Conservation (phyloP, 2,888 invertebrate species). For the Melanophora roralis region DNA sequence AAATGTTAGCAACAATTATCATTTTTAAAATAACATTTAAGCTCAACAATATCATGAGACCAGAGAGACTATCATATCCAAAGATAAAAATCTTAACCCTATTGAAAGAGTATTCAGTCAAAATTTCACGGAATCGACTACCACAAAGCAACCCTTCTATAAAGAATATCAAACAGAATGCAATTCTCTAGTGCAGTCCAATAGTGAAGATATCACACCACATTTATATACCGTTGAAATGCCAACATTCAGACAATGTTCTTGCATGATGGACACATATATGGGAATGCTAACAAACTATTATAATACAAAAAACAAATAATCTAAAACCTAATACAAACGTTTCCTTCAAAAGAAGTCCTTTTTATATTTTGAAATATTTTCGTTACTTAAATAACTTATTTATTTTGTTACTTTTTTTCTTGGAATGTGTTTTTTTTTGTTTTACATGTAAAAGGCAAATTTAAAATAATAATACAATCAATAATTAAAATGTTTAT, state of each 20-base stretch:
- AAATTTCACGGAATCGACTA: background rate
- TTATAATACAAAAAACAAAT: constrained; percentile 12
- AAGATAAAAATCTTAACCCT: background rate
- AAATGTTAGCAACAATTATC: too few species aligned
- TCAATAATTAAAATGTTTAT: too few species aligned
- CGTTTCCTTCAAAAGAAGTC: too few species aligned
- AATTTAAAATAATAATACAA: background rate
- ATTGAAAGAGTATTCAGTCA: background rate
- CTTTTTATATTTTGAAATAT: too few species aligned
- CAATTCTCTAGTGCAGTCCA: background rate
- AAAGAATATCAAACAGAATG: background rate
- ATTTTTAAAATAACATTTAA: too few species aligned
- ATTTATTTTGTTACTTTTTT: too few species aligned
- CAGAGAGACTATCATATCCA: background rate
- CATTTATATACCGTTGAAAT: background rate
- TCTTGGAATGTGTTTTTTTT: background rate
- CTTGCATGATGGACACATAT: constrained; percentile 68
- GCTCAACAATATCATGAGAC: background rate
- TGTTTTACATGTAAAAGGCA: background rate
- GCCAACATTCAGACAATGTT: constrained; percentile 66
- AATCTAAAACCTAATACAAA: too few species aligned
- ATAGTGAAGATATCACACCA: background rate
- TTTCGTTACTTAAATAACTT: too few species aligned
- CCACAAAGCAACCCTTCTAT: background rate
- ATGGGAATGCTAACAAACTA: constrained; percentile 54